Evolutionary conservation across 1,140 invertebrate genomes (phyloP), one percentile per base, ranked within the genome.

Genomic region (Drosophila eugracilis): DNA sequence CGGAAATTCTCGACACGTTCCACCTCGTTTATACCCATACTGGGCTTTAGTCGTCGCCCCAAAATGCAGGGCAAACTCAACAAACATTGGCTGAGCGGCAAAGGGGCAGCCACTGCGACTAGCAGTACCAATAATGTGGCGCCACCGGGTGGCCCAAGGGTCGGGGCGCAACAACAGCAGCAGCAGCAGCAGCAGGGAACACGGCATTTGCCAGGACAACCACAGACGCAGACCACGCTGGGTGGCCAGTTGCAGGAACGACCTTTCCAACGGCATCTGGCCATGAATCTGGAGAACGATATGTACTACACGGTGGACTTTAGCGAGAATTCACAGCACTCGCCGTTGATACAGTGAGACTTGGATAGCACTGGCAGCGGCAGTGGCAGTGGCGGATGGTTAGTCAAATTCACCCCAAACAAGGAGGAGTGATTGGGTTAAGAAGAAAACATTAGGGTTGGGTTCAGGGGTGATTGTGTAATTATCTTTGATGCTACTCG

Each of bases 251-350:
- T 91, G 66, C 90, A 91, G 47, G 90, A 91, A 45, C 77, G 90
- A n/a, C 90, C 81, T 0, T 92, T 75, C 60, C 91, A 83, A 26
- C 92, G 93, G 26, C 91, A 93, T 39, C 89, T 94, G 73, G 94
- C 95, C 86, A 94, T 94, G 83, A 93, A 91, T 70, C 71, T 91
- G 28, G 91, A 91, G 76, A 91, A 94, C 26, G 94, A 95, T 66
- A 94, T 95, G 94, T 95, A 95, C 91, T 95, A 95, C 92, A 95
- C 94, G 24, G 92, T 95, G 63, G 94, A 95, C 91, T 95, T 95
- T 92, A 95, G 94, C 84, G 94, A 95, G 91, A 90, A 90, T 36
- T 94, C 94, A 75, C 94, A 95, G 90, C 94, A 93, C 79, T 95
- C 94, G 17, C 94, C 94, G 5, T 92, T 95, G 72, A 95, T 95